Evolutionary conservation across 2,888 invertebrate species (phyloP), one percentile per base, ranked within the genome.

Genomic region (Sarcophaga rosellei): DNA sequence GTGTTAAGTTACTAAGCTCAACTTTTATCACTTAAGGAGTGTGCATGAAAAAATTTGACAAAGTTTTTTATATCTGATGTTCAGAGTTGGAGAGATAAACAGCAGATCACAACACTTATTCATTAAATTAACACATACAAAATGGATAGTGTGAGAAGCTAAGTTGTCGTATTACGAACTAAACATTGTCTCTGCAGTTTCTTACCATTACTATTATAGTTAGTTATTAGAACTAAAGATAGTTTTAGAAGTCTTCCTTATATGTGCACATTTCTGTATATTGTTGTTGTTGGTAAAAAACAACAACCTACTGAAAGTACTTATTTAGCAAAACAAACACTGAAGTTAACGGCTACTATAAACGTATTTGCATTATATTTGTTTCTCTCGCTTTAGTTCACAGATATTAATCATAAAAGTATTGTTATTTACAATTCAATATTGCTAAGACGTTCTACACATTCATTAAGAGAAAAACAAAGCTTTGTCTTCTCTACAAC

Each of bases 341-440:
- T 35, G 62, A 73, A 6, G 65, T 25, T 5, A 75, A 65, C 44
- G 45, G 59, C 44, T 53, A 68, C 25, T 69, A 75, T 69, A 81
- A 81, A 69, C 44, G 15, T 23, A 69, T 68, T 65, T 25, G 68
- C 74, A 73, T 77, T 45, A 10, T 69, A 69, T 78, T 69, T 63
- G 63, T 2, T 59, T 65, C 62, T 35, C 25, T 72, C 3, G 20
- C 35, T 59, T 61, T 57, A 62, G 10, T 44, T 53, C 8, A 57
- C 17, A 76, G 75, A 76, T 81, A 76, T 10, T 62, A 57, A 81
- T 82, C 76, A 82, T 82, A 66, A 57, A 82, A 81, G 45, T 68
- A 47, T 62, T 81, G 61, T 57, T 65, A 57, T 72, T 65, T 57
- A 74, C 53, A 53, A 23, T 69, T 69, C 44, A 59, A 21, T 79